Evolutionary conservation across 2,888 invertebrate genomes (phyloP), one percentile per base, ranked within the genome.

Genomic region (Icerya purchasi): DNA sequence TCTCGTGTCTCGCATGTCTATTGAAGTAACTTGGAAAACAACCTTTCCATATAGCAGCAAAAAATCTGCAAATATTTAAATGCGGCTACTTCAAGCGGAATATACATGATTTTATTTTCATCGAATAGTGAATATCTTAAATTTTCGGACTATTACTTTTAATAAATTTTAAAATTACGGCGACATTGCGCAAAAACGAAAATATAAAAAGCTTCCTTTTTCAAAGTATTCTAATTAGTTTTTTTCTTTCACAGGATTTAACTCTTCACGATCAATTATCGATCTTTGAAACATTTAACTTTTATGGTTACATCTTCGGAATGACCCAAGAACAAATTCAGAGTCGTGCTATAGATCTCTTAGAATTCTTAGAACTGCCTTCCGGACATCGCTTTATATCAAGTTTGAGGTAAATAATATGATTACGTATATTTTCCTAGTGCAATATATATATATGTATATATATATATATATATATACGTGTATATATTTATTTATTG

Each of bases 241-340:
- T 10, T 50, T 0, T 53, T 19, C n/a, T 56, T 53, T 63, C 61
- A 2, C 54, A 63, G 63, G 58, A 59, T 54, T 56, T 63, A 51
- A 62, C 62, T 58, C 54, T 63, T 24, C 62, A 62, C 49, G 62
- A 62, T 36, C 62, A 61, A 49, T 56, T 64, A 52, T 58, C 64
- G 14, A 64, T 64, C 20, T 55, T 54, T 22, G 63, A 64, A 56
- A 63, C 60, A 1, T 62, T 61, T 22, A 62, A 57, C 19, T 64
- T 63, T 23, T 64, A 64, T 56, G 64, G 64, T 53, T 59, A 61
- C 50, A 55, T 64, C 50, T 60, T 63, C 54, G 63, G 62, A 49
- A 63, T 64, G 63, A 19, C 2, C 1, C 22, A 49, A 18, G 60
- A 63, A 18, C 21, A 54, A 25, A 63, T 64, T 21, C 14, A 58